Conservation (phyloP, 2,797 vertebrate genomes). For the Cephalopachus bancanus region DNA sequence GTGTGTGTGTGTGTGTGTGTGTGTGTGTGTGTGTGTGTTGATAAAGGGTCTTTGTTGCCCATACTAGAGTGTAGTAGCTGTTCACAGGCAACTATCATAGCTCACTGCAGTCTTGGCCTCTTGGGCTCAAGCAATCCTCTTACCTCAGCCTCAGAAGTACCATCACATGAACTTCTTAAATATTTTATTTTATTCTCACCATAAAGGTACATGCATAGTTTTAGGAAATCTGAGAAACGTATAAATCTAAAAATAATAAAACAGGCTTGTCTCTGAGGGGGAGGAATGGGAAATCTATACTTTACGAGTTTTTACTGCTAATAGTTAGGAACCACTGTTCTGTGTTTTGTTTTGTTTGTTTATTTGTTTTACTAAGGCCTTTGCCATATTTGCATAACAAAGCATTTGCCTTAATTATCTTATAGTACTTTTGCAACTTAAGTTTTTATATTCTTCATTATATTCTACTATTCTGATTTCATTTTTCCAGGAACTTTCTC, state of each 20-base stretch:
- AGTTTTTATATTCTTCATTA: not conserved
- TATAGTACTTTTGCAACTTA: not conserved
- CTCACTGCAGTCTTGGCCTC: not conserved
- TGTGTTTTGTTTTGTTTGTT: not conserved
- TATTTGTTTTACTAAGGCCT: not conserved
- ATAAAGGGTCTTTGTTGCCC: not conserved
- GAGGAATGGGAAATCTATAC: not conserved
- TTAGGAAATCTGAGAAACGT: slow-evolving; percentile 20
- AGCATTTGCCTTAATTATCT: not conserved
- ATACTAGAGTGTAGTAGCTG: not conserved
- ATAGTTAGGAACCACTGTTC: not conserved
- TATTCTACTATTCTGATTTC: slow-evolving; percentile 20
- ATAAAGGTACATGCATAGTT: not conserved
- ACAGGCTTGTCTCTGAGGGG: not conserved
- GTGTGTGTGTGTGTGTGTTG: too few relatives aligned
- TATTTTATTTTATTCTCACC: not conserved
- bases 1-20: too few relatives aligned
- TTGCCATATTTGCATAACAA: not conserved
- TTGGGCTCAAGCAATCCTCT: not conserved
- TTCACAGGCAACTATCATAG: not conserved
- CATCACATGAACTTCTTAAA: not conserved
- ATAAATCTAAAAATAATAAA: slow-evolving; percentile 7
- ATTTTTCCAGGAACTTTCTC: not conserved
- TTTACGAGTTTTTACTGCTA: not conserved
- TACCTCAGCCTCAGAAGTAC: not conserved